Evolutionary conservation across 1,140 invertebrate genomes (phyloP), one percentile per base, ranked within the genome.

Genomic region (Trichonephila clavata): DNA sequence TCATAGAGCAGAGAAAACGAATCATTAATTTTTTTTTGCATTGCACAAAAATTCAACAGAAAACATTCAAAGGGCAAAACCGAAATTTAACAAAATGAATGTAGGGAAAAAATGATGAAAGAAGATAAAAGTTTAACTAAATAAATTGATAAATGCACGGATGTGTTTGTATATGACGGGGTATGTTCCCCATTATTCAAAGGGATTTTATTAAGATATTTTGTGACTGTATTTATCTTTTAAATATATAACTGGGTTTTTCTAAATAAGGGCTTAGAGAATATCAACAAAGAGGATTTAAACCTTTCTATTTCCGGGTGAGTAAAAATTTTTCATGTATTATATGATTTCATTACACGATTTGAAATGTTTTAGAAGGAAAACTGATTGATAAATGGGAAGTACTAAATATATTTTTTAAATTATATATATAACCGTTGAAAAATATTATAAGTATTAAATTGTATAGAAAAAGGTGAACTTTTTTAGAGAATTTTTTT

Each of bases 41-140:
- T 77, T 39, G 27, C 16, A 77, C 71, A 32, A 3, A 32, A 39
- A 32, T 77, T 77, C 71, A 77, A 77, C 71, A 32, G 27, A 32
- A 32, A 77, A 77, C 71, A 39, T 77, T 77, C 71, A 39, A 77
- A 77, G 71, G 71, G 71, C 71, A 77, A 77, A 77, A 77, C 27
- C 71, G 65, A 77, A 63, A 63, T 63, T 63, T 63, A 63, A 63
- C 16, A 20, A 63, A 77, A 77, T 77, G 27, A 77, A 32, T 77
- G 27, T 16, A 77, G 24, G 6, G 32, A 20, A 77, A 63, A 77
- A 77, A 77, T 68, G 27, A 77, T 77, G 18, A 39, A 77, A 16
- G 68, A 16, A 77, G 71, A 77, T 77, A 32, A 32, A 32, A 77
- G 27, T 32, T 14, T 39, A 77, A 18, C 32, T 77, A 77, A 32